A percentile compares a stretch with the other conserved stretches of the same genome.
These are phyloP conservation scores for Acleris holmiana DNA, from an alignment of 2,888 invertebrate species.

Conservation along the genomic window DNA sequence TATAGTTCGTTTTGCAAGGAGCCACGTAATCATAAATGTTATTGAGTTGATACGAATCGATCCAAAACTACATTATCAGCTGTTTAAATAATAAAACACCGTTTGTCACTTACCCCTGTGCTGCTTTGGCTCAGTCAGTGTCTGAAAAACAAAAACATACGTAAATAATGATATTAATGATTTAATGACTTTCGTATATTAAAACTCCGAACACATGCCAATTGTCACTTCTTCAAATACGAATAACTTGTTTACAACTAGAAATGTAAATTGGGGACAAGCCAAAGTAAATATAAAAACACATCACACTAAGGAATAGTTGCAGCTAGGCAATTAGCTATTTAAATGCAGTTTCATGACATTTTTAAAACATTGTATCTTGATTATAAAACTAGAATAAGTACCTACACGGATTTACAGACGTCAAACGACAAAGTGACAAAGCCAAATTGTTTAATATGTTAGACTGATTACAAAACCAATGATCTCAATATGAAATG, in stretches of 20 bases:
- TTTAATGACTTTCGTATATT: neutral
- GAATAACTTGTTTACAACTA: too few relatives aligned
- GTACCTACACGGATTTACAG: neutral
- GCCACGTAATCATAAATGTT: conserved; percentile 13
- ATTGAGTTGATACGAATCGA: conserved; percentile 8
- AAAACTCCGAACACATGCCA: too few relatives aligned
- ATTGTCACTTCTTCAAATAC: too few relatives aligned
- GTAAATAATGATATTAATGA: neutral
- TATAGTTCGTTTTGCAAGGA: conserved; percentile 12
- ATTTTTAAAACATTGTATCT: too few relatives aligned
- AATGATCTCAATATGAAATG: too few relatives aligned
- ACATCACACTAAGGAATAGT: too few relatives aligned
- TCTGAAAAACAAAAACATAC: conserved; percentile 19
- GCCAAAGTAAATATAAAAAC: conserved; percentile 1
- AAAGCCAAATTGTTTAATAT: too few relatives aligned
- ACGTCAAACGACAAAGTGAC: too few relatives aligned
- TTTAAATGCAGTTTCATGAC: too few relatives aligned
- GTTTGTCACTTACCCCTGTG: conserved; percentile 55
- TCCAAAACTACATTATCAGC: conserved; percentile 16
- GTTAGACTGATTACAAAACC: too few relatives aligned
- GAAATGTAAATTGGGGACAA: neutral
- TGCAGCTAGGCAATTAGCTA: too few relatives aligned
- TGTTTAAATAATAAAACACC: conserved; percentile 24
- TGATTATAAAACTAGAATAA: too few relatives aligned
- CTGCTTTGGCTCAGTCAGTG: conserved; percentile 42